These are phyloP conservation scores for Umimayanthus kanabou DNA, from an alignment of 92 coral and sea anemone genomes.

Conservation along the genomic window DNA sequence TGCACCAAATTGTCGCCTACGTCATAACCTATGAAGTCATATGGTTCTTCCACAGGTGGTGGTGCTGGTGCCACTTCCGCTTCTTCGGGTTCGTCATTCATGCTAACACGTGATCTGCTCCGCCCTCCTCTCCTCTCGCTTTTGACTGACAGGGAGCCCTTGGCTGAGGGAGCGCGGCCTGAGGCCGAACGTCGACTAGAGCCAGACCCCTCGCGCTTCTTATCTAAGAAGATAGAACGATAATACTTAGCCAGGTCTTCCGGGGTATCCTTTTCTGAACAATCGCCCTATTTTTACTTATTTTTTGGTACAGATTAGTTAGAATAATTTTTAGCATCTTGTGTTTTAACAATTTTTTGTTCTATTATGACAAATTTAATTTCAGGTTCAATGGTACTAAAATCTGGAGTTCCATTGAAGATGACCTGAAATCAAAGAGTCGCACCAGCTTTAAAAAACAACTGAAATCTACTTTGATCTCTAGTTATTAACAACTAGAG, in stretches of 20 bases:
- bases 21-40: slow-evolving; percentile 93
- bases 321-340: too few species aligned
- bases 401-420: too few species aligned
- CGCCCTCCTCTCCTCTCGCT: slow-evolving; percentile 66
- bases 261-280: background rate
- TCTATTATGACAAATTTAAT: too few species aligned
- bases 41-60: slow-evolving; percentile 59
- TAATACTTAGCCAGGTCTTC: background rate
- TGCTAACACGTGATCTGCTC: slow-evolving; percentile 67
- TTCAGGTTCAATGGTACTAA: too few species aligned
- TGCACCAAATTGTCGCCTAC: slow-evolving; percentile 93
- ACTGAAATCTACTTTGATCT: too few species aligned
- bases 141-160: slow-evolving; percentile 77
- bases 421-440: too few species aligned
- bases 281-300: too few species aligned
- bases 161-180: slow-evolving; percentile 79
- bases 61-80: slow-evolving; percentile 50
- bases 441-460: too few species aligned
- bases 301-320: too few species aligned
- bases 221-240: slow-evolving; percentile 40
- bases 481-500: too few species aligned
- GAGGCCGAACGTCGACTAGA: slow-evolving; percentile 72
- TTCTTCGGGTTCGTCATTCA: slow-evolving; percentile 62
- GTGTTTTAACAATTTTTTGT: too few species aligned
- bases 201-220: slow-evolving; percentile 78